Evolutionary conservation across 2,797 vertebrate genomes (phyloP), one percentile per base, ranked within the genome.

Genomic region (Geotria australis): DNA sequence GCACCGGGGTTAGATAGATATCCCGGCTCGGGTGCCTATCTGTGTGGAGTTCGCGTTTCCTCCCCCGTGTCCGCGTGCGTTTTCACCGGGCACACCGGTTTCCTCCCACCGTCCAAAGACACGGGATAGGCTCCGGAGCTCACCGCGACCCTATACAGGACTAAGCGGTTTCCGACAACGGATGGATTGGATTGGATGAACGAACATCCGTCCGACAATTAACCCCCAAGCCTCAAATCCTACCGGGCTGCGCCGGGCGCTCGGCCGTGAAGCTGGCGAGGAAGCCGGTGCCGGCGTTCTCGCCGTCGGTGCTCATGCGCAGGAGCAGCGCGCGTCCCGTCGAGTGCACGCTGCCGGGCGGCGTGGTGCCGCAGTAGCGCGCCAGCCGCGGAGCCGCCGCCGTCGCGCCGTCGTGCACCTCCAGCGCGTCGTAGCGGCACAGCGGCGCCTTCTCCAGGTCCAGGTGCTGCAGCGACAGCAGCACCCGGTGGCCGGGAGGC

Each of bases 331-430:
- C 77, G 67, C 79, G 77, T 62, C 79, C 70, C 9, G 83, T 79
- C 13, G 80, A 78, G 58, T 83, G 76, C 3, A 86, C 63, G 8
- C 72, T 59, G 0, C 83, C 82, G 0, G 84, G 84, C 2, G 83
- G 71, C 68, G 85, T 85, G 2, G 84, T 86, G 59, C 84, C 84
- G 9, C 84, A 89, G 64, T 84, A 83, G 2, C 79, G 79, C 1
- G 81, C 82, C 10, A 86, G 73, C 57, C 77, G 74, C 65, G 83
- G 78, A 71, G 93, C 85, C 48, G 71, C 69, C 13, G 96, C 85
- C 15, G 76, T 69, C 24, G 73, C 67, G 7, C 83, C 80, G 1
- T 78, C 81, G 65, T 79, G 85, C 46, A 85, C 68, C 8, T 81
- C 80, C 62, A 88, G 68, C 59, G 74, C 77, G 64, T 89, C 84